phyloP scores from a whole-genome alignment of 2,888 invertebrate genomes.

The Eupithecia insigniata region DNA sequence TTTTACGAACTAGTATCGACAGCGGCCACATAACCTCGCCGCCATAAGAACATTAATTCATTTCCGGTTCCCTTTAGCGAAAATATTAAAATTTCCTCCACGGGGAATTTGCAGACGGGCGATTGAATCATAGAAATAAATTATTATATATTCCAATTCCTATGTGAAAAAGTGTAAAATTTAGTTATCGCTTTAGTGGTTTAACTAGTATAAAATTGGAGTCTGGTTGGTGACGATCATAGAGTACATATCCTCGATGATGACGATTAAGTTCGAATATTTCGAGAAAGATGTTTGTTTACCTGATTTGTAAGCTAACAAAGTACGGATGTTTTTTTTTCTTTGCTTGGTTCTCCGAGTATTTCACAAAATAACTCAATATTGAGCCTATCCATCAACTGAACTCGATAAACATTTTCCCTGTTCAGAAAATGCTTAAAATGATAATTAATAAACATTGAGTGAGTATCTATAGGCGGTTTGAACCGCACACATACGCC shows the following conservation, averaged over 20 bases:
- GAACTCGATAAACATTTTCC: background rate
- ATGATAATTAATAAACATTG: background rate
- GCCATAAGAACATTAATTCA: conserved; percentile 66
- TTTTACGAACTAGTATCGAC: conserved; percentile 28
- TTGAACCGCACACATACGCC: background rate
- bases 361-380: background rate
- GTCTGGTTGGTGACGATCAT: background rate
- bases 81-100: conserved; percentile 63
- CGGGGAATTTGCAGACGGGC: conserved; percentile 40
- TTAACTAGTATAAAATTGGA: background rate
- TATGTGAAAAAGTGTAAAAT: background rate
- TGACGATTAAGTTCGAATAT: too few relatives aligned
- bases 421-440: background rate
- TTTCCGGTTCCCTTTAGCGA: conserved; percentile 51
- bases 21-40: conserved; percentile 42
- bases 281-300: too few relatives aligned
- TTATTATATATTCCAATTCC: background rate
- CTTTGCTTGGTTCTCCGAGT: too few relatives aligned
- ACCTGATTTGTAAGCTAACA: background rate
- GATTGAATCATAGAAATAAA: background rate
- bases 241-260: too few relatives aligned
- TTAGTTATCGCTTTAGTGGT: background rate
- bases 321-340: background rate
- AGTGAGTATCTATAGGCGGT: background rate
- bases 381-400: too few relatives aligned